phyloP scores from a whole-genome alignment of 2,888 invertebrate species.

The Acanthosepion esculentum region DNA sequence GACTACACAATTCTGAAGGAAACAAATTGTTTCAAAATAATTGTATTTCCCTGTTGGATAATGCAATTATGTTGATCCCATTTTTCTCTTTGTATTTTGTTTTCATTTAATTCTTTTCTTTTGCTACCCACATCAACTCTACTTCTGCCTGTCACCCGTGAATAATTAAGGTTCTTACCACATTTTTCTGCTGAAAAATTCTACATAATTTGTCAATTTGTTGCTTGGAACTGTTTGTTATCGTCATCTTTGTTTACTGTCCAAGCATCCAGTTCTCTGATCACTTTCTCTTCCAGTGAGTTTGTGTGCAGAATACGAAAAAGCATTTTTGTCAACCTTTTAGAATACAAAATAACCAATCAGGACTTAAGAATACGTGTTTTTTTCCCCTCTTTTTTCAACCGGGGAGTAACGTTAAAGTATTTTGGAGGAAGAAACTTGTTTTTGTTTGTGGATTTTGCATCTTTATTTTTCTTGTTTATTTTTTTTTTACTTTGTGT shows the following conservation, averaged over 20 bases:
- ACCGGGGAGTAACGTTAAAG: background rate
- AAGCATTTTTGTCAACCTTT: slow-evolving; percentile 33
- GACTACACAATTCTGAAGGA: background rate
- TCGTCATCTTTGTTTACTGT: background rate
- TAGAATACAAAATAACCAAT: slow-evolving; percentile 33
- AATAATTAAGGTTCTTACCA: no score
- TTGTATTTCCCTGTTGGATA: background rate
- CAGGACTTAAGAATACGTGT: background rate
- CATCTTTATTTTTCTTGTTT: background rate
- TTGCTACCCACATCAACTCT: background rate
- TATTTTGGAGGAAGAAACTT: background rate
- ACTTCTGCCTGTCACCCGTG: background rate
- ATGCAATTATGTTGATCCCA: background rate
- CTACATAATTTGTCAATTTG: slow-evolving; percentile 22
- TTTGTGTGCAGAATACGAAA: slow-evolving; percentile 11
- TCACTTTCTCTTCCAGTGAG: background rate
- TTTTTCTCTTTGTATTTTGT: background rate
- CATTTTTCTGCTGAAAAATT: background rate
- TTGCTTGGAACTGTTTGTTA: slow-evolving; percentile 33
- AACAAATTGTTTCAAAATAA: background rate
- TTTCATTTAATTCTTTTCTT: background rate
- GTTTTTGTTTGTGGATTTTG: background rate
- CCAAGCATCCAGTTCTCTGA: background rate
- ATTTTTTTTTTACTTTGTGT: background rate
- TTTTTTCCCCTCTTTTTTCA: background rate